phyloP scores from a whole-genome alignment of 2,113 vertebrate genomes.

The Pycnonotus jocosus region DNA sequence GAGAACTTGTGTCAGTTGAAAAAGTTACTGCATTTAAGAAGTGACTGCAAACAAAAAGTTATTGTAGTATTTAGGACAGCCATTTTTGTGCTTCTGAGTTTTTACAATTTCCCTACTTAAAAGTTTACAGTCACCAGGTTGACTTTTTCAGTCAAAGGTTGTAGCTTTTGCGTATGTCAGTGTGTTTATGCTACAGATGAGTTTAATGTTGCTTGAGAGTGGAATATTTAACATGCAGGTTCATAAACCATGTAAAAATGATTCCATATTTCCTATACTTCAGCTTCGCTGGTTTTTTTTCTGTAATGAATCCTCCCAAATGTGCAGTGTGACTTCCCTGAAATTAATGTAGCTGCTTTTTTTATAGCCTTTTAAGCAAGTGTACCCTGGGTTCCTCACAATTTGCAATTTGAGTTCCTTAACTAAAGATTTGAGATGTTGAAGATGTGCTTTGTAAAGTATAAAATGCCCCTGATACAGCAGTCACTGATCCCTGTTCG shows the following conservation, averaged over 20 bases:
- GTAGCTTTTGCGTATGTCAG: background rate
- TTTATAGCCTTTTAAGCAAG: background rate
- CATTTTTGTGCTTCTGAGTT: background rate
- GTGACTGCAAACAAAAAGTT: background rate
- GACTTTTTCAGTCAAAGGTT: background rate
- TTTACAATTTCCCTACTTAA: background rate
- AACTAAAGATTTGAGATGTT: background rate
- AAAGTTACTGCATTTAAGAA: background rate
- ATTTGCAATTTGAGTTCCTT: background rate
- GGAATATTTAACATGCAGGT: background rate
- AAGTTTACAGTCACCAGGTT: background rate
- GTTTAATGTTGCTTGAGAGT: background rate
- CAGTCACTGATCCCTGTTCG: background rate
- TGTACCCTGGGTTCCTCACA: background rate
- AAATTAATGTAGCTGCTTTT: background rate
- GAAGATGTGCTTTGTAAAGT: background rate
- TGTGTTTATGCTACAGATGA: background rate
- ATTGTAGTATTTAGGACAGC: background rate
- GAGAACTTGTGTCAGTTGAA: background rate
- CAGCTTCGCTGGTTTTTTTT: background rate
- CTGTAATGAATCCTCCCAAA: background rate
- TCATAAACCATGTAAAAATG: background rate
- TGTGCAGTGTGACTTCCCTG: background rate
- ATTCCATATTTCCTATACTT: background rate
- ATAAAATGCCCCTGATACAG: background rate